Percentiles rank a stretch among this genome's conserved stretches.
phyloP scores from a whole-genome alignment of 1,140 invertebrate genomes.

The Neotoxoptera formosana region DNA sequence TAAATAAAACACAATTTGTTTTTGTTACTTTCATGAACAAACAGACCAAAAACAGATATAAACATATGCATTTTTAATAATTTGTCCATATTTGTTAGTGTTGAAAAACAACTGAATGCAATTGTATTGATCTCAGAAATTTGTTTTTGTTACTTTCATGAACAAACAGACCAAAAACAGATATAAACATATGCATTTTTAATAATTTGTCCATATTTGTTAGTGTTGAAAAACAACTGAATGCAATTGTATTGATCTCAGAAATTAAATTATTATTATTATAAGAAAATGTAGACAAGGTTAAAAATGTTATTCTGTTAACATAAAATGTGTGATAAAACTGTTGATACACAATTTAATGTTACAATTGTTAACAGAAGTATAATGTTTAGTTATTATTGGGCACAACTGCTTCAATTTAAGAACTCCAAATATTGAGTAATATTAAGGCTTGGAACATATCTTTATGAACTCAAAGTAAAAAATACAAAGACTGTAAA shows the following conservation, averaged over 20 bases:
- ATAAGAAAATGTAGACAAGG: neutral
- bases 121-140: neutral
- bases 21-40: neutral
- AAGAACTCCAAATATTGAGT: neutral
- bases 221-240: neutral
- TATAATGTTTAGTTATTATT: neutral
- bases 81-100: neutral
- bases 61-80: neutral
- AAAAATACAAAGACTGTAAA: conserved; percentile 19
- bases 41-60: neutral
- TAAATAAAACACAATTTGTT: neutral
- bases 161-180: neutral
- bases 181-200: neutral
- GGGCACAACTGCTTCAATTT: neutral
- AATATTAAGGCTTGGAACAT: neutral
- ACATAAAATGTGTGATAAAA: neutral
- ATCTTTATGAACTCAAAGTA: neutral
- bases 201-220: neutral
- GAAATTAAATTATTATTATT: neutral
- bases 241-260: neutral
- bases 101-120: neutral
- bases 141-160: neutral
- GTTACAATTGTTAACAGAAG: neutral
- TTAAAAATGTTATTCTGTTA: neutral
- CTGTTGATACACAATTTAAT: neutral